Evolutionary conservation across 64 coral and sea anemone species (phyloP).

Genomic region (Cladopsammia gracilis): DNA sequence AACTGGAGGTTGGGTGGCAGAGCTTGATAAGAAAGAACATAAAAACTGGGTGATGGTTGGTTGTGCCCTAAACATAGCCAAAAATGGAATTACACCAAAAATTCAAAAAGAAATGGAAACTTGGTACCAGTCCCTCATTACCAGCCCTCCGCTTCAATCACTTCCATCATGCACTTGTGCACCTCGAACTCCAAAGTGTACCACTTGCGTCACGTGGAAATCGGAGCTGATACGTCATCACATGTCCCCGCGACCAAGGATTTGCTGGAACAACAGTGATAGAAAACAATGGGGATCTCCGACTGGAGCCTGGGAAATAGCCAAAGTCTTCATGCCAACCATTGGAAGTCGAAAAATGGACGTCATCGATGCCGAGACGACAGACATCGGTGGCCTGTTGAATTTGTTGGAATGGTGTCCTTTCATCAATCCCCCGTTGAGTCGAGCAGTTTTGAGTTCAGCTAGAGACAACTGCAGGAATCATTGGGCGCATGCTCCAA

Average conservation of each 20-base stretch:
- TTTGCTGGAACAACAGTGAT: conserved; percentile 44
- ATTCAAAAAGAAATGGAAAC: conserved; percentile 27
- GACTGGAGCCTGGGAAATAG: conserved; percentile 56
- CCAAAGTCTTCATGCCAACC: conserved; percentile 66
- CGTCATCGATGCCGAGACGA: neutral
- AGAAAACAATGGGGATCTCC: conserved; percentile 50
- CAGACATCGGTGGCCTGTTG: neutral
- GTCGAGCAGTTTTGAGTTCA: neutral
- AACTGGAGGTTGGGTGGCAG: neutral
- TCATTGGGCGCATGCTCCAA: conserved; percentile 58
- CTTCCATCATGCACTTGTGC: neutral
- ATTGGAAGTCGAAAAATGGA: neutral
- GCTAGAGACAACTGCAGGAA: conserved; percentile 8
- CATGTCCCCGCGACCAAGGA: neutral
- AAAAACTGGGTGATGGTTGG: neutral
- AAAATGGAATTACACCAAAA: conserved; percentile 26
- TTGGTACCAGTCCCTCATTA: neutral
- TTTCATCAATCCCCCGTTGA: neutral
- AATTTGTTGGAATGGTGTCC: conserved; percentile 6
- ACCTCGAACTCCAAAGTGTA: neutral
- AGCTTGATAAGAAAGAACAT: conserved; percentile 38
- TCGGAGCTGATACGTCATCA: conserved; percentile 29
- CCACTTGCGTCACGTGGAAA: neutral
- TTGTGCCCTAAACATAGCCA: conserved; percentile 1
- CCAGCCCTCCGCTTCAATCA: neutral